phyloP scores from a whole-genome alignment of 2,888 invertebrate genomes.

The Noctua janthina region DNA sequence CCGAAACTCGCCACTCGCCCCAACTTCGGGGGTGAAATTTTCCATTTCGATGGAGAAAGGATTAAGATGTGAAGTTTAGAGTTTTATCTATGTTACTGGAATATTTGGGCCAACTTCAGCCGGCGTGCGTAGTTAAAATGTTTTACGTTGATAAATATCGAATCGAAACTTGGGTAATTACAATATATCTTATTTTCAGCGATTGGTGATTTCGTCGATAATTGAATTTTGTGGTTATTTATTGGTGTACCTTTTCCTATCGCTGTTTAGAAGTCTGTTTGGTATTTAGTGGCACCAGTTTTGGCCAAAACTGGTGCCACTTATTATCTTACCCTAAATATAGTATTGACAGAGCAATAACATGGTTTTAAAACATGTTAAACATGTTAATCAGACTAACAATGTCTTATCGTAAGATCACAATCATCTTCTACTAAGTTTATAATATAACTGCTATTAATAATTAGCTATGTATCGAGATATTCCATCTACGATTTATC shows the following conservation, averaged over 20 bases:
- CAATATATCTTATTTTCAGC: slow-evolving; percentile 53
- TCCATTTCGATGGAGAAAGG: slow-evolving; percentile 62
- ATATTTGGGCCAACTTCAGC: slow-evolving; percentile 60
- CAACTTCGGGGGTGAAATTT: slow-evolving; percentile 69
- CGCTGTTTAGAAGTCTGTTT: background rate
- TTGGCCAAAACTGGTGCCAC: background rate
- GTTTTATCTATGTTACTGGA: slow-evolving; percentile 68
- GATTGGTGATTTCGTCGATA: slow-evolving; percentile 51
- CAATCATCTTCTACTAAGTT: too few relatives aligned
- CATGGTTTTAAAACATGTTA: background rate
- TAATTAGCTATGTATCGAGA: too few relatives aligned
- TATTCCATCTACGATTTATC: too few relatives aligned
- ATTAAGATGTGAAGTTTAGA: slow-evolving; percentile 66
- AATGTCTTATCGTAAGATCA: background rate
- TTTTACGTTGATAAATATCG: slow-evolving; percentile 64
- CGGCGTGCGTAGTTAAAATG: slow-evolving; percentile 61
- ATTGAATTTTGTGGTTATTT: slow-evolving; percentile 53
- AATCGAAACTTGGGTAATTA: slow-evolving; percentile 63
- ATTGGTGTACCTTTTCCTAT: slow-evolving; percentile 12
- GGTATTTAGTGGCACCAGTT: background rate
- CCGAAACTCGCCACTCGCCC: slow-evolving; percentile 50
- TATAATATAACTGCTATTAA: too few relatives aligned
- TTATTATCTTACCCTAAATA: background rate
- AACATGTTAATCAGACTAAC: background rate
- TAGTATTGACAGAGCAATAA: too few relatives aligned